phyloP scores from a whole-genome alignment of 2,888 invertebrate genomes.

The Hypselothyrea guttata region DNA sequence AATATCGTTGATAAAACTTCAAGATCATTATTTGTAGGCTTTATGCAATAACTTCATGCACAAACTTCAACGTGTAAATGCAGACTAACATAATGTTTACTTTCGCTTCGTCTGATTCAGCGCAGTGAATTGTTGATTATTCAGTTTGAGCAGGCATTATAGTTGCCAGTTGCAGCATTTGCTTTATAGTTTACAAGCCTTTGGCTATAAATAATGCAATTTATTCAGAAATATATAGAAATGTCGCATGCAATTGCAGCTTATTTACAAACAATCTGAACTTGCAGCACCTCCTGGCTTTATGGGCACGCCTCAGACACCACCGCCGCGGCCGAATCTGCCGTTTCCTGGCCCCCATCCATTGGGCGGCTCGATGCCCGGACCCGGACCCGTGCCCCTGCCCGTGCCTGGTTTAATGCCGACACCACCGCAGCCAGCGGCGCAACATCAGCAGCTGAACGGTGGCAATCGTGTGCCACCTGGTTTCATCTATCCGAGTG shows the following conservation, averaged over 20 bases:
- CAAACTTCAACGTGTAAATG: no score
- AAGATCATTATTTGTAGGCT: no score
- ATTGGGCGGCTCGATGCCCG: constrained; percentile 22
- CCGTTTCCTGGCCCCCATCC: constrained; percentile 65
- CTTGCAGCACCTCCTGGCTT: constrained; percentile 74
- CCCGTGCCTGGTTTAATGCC: constrained; percentile 54
- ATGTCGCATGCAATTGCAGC: background rate
- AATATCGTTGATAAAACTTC: no score
- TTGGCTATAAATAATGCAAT: background rate
- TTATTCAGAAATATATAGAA: background rate
- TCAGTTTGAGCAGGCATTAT: no score
- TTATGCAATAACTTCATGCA: no score
- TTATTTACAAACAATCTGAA: background rate
- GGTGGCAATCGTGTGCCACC: constrained; percentile 79
- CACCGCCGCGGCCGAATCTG: constrained; percentile 63
- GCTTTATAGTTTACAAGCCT: no score
- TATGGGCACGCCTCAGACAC: constrained; percentile 57
- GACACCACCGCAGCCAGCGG: constrained; percentile 57
- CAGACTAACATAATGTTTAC: no score
- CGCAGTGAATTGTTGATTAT: no score
- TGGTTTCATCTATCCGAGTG: constrained; percentile 77
- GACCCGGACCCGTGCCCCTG: constrained; percentile 56
- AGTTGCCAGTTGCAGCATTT: no score
- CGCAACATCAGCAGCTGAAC: constrained; percentile 37
- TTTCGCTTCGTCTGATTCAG: no score